phyloP scores from a whole-genome alignment of 2,113 vertebrate genomes.

The Chascanopsetta lugubris region DNA sequence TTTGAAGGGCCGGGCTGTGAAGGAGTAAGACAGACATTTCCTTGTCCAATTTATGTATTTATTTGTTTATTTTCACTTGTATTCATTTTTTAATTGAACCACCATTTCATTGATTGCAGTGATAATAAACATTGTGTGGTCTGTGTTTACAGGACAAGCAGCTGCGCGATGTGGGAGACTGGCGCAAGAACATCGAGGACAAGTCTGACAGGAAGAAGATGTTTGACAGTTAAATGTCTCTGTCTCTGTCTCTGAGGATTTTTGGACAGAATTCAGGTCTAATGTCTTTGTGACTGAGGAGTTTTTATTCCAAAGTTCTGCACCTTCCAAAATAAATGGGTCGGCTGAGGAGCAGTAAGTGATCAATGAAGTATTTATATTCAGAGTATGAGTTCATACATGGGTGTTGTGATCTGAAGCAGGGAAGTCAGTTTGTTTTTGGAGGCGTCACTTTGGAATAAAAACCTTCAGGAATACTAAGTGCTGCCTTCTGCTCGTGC shows the following conservation, averaged over 20 bases:
- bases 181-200: slow-evolving; percentile 99
- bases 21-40: too few relatives aligned
- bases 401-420: not conserved
- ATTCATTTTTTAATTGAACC: too few relatives aligned
- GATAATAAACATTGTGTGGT: too few relatives aligned
- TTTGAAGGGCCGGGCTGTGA: too few relatives aligned
- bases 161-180: slow-evolving; percentile 90
- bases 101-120: too few relatives aligned
- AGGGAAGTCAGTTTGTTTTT: not conserved
- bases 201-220: slow-evolving; percentile 99
- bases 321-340: not conserved
- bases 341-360: slow-evolving; percentile 10
- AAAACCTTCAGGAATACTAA: slow-evolving; percentile 20
- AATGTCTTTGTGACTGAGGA: slow-evolving; percentile 32
- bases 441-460: slow-evolving; percentile 22
- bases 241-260: slow-evolving; percentile 55
- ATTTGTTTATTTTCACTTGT: too few relatives aligned
- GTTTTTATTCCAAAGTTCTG: slow-evolving; percentile 50
- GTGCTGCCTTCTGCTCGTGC: slow-evolving; percentile 43
- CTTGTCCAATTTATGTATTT: too few relatives aligned
- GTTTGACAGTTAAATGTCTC: slow-evolving; percentile 88
- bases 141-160: slow-evolving; percentile 85
- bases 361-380: slow-evolving; percentile 5
- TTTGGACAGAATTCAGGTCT: slow-evolving; percentile 24
- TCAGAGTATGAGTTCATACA: too few relatives aligned